Base-by-base conservation (phyloP, 2,113 vertebrate species). In the Bufo bufo region DNA sequence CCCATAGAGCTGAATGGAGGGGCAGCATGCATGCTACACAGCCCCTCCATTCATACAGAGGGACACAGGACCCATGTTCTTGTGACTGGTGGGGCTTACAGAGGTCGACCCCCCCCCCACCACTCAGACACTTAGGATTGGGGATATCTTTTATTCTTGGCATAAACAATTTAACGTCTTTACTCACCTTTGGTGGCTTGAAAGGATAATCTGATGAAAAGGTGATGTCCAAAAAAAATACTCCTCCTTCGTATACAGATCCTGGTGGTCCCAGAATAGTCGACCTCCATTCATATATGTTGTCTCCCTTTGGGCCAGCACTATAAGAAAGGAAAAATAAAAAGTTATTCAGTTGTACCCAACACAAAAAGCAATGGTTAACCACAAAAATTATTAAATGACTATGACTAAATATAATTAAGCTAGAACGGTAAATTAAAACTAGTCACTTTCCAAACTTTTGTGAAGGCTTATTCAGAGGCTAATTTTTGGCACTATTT, bases 181-280 rank as follows among this genome's bases (percentile, higher is more conserved):
- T 13, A 88, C 95, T 95, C 93, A 99, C 97, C 97, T 99, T 99
- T 93, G 98, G 97, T 91, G 97, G 98, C 92, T 99, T 99, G 94
- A 99, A 99, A 92, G 97, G 97, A 95, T 99, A 98, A 94, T 99
- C 97, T 86, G 98, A 97, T 87, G 98, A 98, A 96, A 99, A 98
- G 85, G 98, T 97, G 90, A 99, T 98, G 95, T 99, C 98, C 94
- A 98, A 95, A 94, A 99, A 99, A 92, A 99, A 99, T 89, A 99
- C 97, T 0, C 98, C 98, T 90, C 98, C 98, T 94, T 99, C 98
- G 49, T 99, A 99, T 90, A 97, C 98, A 49, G 98, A 99, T 92
- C 98, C 98, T 63, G 97, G 98, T 87, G 98, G 98, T 89, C 97
- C 97, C 92, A 99, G 95, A 95, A 99, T 99, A 93, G 98, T 99